Conservation (phyloP, 2,113 vertebrate species). For the Aegypius monachus region DNA sequence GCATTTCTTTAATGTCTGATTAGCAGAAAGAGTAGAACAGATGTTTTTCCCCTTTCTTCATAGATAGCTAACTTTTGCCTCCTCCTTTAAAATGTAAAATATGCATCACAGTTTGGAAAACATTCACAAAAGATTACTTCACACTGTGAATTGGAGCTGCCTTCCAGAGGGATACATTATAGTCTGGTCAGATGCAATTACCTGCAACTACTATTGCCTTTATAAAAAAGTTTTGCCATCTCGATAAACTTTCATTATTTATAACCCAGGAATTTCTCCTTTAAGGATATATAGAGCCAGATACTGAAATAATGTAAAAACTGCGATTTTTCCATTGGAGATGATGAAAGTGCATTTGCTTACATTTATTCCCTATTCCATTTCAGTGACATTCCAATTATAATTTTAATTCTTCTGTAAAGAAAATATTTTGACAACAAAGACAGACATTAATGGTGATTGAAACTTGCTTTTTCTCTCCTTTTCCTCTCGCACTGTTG, state of each 20-base stretch:
- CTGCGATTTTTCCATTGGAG: neutral
- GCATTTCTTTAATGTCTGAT: conserved; percentile 15
- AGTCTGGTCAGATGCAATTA: neutral
- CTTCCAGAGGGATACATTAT: conserved; percentile 12
- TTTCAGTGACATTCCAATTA: conserved; percentile 26
- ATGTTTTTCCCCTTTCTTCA: conserved; percentile 2
- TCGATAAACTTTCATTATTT: neutral
- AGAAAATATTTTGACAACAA: conserved; percentile 58
- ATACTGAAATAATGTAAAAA: neutral
- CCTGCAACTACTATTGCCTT: neutral
- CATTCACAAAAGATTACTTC: conserved; percentile 43
- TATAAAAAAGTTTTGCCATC: neutral
- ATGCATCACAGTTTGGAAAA: conserved; percentile 39
- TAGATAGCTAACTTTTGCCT: conserved; percentile 31
- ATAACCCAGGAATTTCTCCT: neutral
- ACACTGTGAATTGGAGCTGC: neutral
- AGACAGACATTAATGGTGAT: conserved; percentile 16
- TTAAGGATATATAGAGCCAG: neutral
- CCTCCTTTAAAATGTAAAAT: conserved; percentile 49
- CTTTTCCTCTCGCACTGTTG: neutral
- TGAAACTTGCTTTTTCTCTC: conserved; percentile 61
- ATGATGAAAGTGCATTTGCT: neutral
- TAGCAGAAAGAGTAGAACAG: conserved; percentile 31
- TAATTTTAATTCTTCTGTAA: conserved; percentile 44
- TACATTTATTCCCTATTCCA: neutral